Evolutionary conservation across 2,888 invertebrate genomes (phyloP), one percentile per base, ranked within the genome.

Genomic region (Emesis russula): DNA sequence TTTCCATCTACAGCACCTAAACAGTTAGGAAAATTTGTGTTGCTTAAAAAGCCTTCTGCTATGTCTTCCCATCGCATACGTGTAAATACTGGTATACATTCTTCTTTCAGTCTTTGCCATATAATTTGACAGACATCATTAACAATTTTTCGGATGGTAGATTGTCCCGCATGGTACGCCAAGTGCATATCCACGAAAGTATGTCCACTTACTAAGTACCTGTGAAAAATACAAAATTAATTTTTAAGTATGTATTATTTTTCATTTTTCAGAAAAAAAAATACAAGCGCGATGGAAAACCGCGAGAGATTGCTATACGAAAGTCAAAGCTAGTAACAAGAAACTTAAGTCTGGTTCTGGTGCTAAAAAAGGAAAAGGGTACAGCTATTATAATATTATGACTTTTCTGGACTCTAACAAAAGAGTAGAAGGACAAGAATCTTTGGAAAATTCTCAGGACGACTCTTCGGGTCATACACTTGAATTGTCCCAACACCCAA

Each of bases 121-220:
- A 93, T 93, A 92, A 92, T 93, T 92, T 93, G 92, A 91, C 91
- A 92, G 77, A 92, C 93, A 85, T 93, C 89, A 88, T 63, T 92
- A 75, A 93, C 92, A 86, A 92, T 92, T 90, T 91, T 93, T 91
- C 92, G 87, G 86, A 93, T 68, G 48, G 93, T 93, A 85, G 93
- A 89, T 93, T 88, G 31, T 93, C 92, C 93, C 79, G 93, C 77
- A 71, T 93, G 93, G 86, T 92, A 93, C 66, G 66, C 66, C 66
- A 66, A 2, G 31, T 66, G 66, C 3, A 66, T 0, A 1, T 41
- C 41, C 7, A 41, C 41, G 41, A 41, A 41, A 9, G 41, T 41
- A 41, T 41, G 41, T 0, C 41, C 41, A 1, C 41, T 41, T 63
- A 25, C 25, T 7, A 63, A 36, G 36, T 36, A 36, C 36, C 36